phyloP scores from a whole-genome alignment of 2,113 vertebrate species.

The Meles meles region DNA sequence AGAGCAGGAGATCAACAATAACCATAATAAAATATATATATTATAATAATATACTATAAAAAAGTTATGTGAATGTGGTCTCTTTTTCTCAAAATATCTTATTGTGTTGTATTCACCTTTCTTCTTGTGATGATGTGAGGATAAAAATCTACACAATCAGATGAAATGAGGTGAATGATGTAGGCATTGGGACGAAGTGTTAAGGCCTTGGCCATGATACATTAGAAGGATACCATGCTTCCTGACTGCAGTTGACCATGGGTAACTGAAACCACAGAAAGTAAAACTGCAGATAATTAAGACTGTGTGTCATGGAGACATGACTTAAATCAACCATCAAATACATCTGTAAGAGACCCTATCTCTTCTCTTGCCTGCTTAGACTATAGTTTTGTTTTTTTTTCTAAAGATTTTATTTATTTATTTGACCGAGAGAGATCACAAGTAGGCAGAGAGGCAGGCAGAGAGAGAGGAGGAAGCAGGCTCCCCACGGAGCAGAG shows the following conservation, averaged over 20 bases:
- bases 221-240: not conserved
- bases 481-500: too few relatives aligned
- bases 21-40: not conserved
- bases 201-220: not conserved
- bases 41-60: not conserved
- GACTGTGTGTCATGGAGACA: too few relatives aligned
- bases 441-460: too few relatives aligned
- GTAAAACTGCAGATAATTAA: not conserved
- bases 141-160: not conserved
- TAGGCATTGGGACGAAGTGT: not conserved
- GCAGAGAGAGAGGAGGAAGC: too few relatives aligned
- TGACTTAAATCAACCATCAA: not conserved
- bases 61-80: not conserved
- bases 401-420: too few relatives aligned
- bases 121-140: not conserved
- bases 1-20: not conserved
- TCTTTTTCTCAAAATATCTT: not conserved
- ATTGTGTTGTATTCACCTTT: not conserved
- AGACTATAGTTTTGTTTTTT: not conserved
- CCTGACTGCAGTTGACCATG: not conserved
- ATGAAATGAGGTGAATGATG: not conserved
- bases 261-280: not conserved
- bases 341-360: not conserved
- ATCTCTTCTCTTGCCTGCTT: not conserved
- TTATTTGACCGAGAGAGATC: too few relatives aligned